phyloP scores from a whole-genome alignment of 2,113 vertebrate genomes.

The Hemibagrus wyckioides region DNA sequence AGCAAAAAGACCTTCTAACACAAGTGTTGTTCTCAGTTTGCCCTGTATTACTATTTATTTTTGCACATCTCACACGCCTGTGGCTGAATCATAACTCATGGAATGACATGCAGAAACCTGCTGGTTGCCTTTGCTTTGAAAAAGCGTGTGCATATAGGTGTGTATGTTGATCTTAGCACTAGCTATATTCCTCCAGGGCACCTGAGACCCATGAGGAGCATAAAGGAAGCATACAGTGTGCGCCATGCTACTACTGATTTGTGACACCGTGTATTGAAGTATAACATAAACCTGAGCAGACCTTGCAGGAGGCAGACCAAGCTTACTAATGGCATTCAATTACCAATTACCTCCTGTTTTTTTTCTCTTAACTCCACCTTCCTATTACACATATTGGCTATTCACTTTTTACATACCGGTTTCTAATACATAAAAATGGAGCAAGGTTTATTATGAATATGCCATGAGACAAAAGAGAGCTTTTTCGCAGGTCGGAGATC shows the following conservation, averaged over 20 bases:
- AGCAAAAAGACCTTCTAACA: neutral
- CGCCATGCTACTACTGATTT: neutral
- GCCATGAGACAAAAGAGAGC: neutral
- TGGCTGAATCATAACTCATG: neutral
- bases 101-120: neutral
- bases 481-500: neutral
- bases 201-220: neutral
- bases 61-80: neutral
- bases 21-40: neutral
- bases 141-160: constrained; percentile 2
- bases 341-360: neutral
- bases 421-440: neutral
- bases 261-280: neutral
- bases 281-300: neutral
- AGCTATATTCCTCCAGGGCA: constrained; percentile 10
- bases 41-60: neutral
- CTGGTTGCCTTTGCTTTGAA: neutral
- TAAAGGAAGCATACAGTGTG: neutral
- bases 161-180: neutral
- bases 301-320: constrained; percentile 6
- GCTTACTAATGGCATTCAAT: constrained; percentile 22
- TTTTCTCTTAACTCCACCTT: neutral
- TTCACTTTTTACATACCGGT: neutral
- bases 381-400: neutral
- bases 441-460: neutral